phyloP scores from a whole-genome alignment of 2,888 invertebrate species.

The Dinocampus coccinellae region DNA sequence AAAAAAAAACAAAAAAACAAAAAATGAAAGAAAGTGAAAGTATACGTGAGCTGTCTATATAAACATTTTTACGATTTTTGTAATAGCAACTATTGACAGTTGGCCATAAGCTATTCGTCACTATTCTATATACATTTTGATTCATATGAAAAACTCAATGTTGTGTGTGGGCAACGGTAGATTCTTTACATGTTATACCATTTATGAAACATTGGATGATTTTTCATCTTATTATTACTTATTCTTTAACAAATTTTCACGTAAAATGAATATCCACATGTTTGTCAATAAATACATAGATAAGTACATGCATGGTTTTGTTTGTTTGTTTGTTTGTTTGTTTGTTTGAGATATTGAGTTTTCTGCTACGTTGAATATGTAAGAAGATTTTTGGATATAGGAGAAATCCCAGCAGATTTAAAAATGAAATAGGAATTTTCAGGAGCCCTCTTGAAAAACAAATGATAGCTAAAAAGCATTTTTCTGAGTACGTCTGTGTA shows the following conservation, averaged over 20 bases:
- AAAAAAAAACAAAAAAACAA: not conserved
- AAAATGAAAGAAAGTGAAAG: not conserved
- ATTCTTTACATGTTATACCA: not conserved
- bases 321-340: no score
- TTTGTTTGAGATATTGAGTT: conserved; percentile 5
- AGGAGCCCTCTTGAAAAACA: not conserved
- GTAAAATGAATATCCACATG: not conserved
- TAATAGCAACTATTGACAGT: conserved; percentile 23
- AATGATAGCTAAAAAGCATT: not conserved
- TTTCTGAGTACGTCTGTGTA: not conserved
- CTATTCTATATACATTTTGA: conserved; percentile 17
- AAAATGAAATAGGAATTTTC: not conserved
- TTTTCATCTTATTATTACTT: not conserved
- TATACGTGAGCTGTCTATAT: not conserved
- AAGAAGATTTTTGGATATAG: not conserved
- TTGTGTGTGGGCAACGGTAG: not conserved
- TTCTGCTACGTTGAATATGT: not conserved
- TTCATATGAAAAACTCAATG: not conserved
- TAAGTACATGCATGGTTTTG: no score
- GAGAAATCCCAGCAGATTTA: not conserved
- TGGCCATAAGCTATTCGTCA: conserved; percentile 21
- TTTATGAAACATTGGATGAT: not conserved
- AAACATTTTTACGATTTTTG: not conserved
- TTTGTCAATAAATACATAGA: not conserved
- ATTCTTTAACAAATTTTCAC: not conserved